These are phyloP conservation scores for Hydrolagus affinis DNA, from an alignment of 2,113 vertebrate species.

Conservation along the genomic window DNA sequence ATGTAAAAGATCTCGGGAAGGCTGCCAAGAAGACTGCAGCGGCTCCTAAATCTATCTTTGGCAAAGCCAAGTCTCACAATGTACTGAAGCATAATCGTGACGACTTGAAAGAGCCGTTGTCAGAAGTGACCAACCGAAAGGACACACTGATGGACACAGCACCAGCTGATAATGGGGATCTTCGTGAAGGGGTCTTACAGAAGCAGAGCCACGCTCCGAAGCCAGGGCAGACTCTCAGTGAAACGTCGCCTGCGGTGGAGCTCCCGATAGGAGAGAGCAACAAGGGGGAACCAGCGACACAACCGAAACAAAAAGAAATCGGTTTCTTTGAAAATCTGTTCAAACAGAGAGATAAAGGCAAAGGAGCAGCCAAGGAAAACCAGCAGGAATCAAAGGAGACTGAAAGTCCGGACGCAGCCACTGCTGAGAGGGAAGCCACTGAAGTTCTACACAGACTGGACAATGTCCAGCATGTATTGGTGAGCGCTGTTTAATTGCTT, in stretches of 20 bases:
- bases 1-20: slow-evolving; percentile 46
- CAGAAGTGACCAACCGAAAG: slow-evolving; percentile 38
- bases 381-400: neutral
- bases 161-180: slow-evolving; percentile 36
- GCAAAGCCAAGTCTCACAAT: slow-evolving; percentile 50
- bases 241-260: neutral
- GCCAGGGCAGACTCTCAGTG: neutral
- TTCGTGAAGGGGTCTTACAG: slow-evolving; percentile 34
- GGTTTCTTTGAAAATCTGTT: slow-evolving; percentile 64
- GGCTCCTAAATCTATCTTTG: slow-evolving; percentile 50
- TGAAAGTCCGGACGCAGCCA: neutral
- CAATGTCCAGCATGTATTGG: slow-evolving; percentile 34
- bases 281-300: neutral
- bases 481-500: neutral
- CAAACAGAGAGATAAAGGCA: slow-evolving; percentile 53
- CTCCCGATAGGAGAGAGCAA: neutral
- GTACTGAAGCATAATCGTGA: slow-evolving; percentile 55
- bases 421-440: neutral
- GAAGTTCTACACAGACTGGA: slow-evolving; percentile 25
- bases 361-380: slow-evolving; percentile 3
- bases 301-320: slow-evolving; percentile 39
- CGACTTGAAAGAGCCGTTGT: slow-evolving; percentile 40
- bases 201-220: slow-evolving; percentile 33
- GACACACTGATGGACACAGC: slow-evolving; percentile 39
- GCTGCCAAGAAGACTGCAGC: slow-evolving; percentile 43